Conservation (phyloP, 2,888 invertebrate species). For the Tipula confusa region DNA sequence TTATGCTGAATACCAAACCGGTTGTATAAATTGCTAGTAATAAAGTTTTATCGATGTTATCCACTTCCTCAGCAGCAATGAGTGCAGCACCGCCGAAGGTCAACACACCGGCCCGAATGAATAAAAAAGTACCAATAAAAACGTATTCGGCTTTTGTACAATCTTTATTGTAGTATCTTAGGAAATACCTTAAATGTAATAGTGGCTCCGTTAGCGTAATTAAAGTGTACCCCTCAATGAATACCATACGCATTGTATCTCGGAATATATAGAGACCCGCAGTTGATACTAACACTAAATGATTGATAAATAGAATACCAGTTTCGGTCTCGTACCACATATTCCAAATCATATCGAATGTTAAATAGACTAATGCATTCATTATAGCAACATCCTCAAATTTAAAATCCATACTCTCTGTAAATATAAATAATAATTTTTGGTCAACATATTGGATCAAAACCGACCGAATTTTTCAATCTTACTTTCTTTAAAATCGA, state of each 20-base stretch:
- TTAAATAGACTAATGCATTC: neutral
- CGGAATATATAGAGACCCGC: neutral
- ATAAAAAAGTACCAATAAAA: neutral
- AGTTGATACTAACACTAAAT: neutral
- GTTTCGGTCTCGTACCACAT: neutral
- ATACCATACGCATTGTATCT: neutral
- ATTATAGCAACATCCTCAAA: neutral
- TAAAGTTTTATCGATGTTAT: neutral
- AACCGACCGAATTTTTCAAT: no score
- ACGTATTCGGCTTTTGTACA: neutral
- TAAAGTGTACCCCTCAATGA: neutral
- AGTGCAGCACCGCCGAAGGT: neutral
- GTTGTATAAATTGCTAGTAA: neutral
- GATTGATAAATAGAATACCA: neutral
- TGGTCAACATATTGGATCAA: neutral
- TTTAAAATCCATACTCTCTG: neutral
- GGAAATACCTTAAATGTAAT: neutral
- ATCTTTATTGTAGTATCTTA: neutral
- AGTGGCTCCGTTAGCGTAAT: neutral
- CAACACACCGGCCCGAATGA: neutral
- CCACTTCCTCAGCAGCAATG: neutral
- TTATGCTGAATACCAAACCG: neutral
- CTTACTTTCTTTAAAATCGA: neutral
- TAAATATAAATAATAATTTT: neutral
- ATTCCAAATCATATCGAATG: neutral